Evolutionary conservation across 1,140 invertebrate species (phyloP).

Genomic region (Bacillus rossius): DNA sequence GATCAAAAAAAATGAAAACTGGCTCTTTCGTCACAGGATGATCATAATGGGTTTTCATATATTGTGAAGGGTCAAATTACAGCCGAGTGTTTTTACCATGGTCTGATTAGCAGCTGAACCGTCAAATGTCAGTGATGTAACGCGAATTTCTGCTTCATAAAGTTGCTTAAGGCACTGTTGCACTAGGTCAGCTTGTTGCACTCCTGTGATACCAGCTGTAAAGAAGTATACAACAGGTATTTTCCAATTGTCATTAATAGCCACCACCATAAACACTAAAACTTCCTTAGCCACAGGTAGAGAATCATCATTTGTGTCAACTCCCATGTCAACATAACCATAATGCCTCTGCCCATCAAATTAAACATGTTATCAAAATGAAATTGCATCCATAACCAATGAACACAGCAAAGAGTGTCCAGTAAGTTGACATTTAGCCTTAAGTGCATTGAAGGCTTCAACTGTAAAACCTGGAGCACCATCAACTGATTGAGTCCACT

Average conservation of each 20-base stretch:
- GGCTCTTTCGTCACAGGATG: slow-evolving; percentile 28
- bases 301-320: background rate
- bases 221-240: slow-evolving; percentile 17
- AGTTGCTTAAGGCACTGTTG: no score
- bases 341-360: slow-evolving; percentile 21
- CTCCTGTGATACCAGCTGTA: background rate
- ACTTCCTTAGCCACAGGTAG: background rate
- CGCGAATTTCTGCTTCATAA: no score
- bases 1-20: slow-evolving; percentile 27
- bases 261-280: slow-evolving; percentile 10
- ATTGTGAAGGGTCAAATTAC: no score
- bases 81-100: no score
- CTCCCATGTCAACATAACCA: slow-evolving; percentile 12
- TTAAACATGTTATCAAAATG: slow-evolving; percentile 26
- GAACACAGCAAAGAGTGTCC: slow-evolving; percentile 21
- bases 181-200: background rate
- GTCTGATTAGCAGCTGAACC: no score
- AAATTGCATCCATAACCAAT: slow-evolving; percentile 33
- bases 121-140: no score
- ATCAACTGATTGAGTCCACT: slow-evolving; percentile 32
- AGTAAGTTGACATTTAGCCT: slow-evolving; percentile 8
- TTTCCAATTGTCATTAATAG: slow-evolving; percentile 8
- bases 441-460: slow-evolving; percentile 25
- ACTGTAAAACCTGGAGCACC: slow-evolving; percentile 29
- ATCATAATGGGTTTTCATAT: no score